phyloP scores from a whole-genome alignment of 2,113 vertebrate genomes.

The Thinocorus orbignyianus region DNA sequence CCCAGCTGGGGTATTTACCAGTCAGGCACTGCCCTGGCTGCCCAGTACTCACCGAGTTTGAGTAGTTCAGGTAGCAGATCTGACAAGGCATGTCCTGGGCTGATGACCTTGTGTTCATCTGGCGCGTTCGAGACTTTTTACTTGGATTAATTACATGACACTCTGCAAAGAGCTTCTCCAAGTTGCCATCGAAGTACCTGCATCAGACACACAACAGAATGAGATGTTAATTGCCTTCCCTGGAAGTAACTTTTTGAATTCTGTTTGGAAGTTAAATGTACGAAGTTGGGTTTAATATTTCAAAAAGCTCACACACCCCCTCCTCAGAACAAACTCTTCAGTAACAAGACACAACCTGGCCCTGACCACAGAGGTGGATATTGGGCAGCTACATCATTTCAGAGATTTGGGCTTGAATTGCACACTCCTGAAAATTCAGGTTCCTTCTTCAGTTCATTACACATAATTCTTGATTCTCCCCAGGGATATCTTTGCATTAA shows the following conservation, averaged over 20 bases:
- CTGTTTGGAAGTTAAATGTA: not conserved
- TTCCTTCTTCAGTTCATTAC: not conserved
- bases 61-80: conserved; percentile 99
- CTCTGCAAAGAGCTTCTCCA: conserved; percentile 99
- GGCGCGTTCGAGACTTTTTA: conserved; percentile 96
- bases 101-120: conserved; percentile 98
- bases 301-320: not conserved
- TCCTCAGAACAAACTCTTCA: not conserved
- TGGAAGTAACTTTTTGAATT: not conserved
- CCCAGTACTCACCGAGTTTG: conserved; percentile 90
- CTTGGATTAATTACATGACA: conserved; percentile 99
- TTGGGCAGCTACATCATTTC: not conserved
- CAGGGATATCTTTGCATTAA: not conserved
- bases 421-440: not conserved
- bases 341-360: not conserved
- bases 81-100: conserved; percentile 99
- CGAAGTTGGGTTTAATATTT: not conserved
- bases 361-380: not conserved
- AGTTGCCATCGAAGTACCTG: conserved; percentile 99
- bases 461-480: not conserved
- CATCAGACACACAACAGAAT: conserved; percentile 32
- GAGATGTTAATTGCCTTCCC: not conserved
- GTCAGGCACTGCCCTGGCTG: not conserved
- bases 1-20: rapidly evolving
- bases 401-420: not conserved